Evolutionary conservation across 2,113 vertebrate genomes (phyloP), one percentile per base, ranked within the genome.

Genomic region (Gnathonemus longibarbis): DNA sequence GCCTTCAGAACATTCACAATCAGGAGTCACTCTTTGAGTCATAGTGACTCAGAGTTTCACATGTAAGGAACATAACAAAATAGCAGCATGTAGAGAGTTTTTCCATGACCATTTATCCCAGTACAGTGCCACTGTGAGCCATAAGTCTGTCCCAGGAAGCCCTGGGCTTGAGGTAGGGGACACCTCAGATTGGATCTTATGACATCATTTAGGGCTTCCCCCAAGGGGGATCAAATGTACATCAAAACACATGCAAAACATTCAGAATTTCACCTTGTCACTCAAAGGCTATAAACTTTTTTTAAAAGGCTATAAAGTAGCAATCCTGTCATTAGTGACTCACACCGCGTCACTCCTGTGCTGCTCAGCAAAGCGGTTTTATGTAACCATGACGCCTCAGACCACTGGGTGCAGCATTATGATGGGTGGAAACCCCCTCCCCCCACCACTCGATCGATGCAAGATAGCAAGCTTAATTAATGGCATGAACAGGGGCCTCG

Each of bases 1-100:
- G 97, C 95, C 98, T 99, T 21, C 45, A 21, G 35, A 35, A 53
- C n/a, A 27, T 52, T 87, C n/a, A 52, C 85, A 27, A n/a, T 56
- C n/a, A 56, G 31, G 15, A 87, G n/a, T 53, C 49, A 31, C n/a
- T 31, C 31, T 84, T 50, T 17, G 46, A 8, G 49, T 80, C 35
- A 80, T 19, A 80, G 15, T 39, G n/a, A 70, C n/a, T 15, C 66
- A 31, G 3, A 74, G 66, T 31, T 70, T 39, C 13, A 77, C 11
- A 13, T 77, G 70, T 80, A 80, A 42, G 74, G 74, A 80, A 6
- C 74, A 80, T 4, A 70, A 70, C 62, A 27, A 70, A 31, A 70
- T 1, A 70, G 62, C 62, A 70, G n/a, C 62, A 70, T 13, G 62
- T 31, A 31, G 3, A 31, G 7, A n/a, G 56, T n/a, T 62, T 27